Base-by-base conservation (phyloP, 2,113 vertebrate species). In the Maccullochella peelii region DNA sequence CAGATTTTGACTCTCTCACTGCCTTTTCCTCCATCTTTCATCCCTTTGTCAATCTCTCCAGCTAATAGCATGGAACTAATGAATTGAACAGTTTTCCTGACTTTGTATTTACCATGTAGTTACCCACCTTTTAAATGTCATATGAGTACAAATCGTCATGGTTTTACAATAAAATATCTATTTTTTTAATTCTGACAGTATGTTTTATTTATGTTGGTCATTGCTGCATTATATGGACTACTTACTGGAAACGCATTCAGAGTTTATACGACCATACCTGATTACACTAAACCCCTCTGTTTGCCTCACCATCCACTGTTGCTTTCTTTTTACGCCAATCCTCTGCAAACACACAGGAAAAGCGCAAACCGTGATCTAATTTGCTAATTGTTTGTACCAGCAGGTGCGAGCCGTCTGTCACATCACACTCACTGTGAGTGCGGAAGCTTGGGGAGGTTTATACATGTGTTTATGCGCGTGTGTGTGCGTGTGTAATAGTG, bases 391-490 rank as follows among this genome's bases (percentile, higher is more conserved):
- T 63, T 61, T 23, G 18, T 14, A 74, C 59, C 71, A 80, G 85
- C 86, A 92, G 81, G 89, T 86, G 88, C 52, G 27, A 88, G 63
- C 54, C 75, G 40, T 77, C 85, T 77, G 63, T 82, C 87, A 73
- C 50, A 44, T 69, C 73, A 63, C 54, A 47, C 58, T 68, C 30
- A 61, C 67, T 79, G 47, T 18, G 33, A 38, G 55, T 25, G 38
- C 10, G 0, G 16, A 47, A 58, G 44, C 73, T 42, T n/a, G 20
- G n/a, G n/a, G 71, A 71, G 33, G 40, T 54, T 15, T 18, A 1
- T 14, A 4, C 4, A 25, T 20, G 23, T 50, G 73, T 63, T 40
- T 38, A 27, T 30, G 59, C 50, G 33, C 33, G 44, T 65, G 63
- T 47, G 25, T 38, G 30, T 40, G 49, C 58, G 27, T 30, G 50